Evolutionary conservation across 2,113 vertebrate species (phyloP).

Genomic region (Scytalopus superciliaris): DNA sequence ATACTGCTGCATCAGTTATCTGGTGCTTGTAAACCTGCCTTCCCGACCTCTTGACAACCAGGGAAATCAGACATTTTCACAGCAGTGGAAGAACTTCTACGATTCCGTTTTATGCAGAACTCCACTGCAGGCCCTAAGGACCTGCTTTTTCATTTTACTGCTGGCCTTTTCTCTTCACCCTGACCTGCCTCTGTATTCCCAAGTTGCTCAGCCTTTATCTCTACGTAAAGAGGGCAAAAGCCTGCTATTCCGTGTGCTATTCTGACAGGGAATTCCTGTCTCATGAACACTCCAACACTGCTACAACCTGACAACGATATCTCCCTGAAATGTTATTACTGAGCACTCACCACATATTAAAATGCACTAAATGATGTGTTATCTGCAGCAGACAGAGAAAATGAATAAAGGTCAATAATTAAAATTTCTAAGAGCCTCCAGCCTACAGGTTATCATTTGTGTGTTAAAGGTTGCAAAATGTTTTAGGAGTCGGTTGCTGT

Average conservation of each 20-base stretch:
- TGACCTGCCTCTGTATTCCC: constrained; percentile 64
- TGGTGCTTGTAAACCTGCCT: constrained; percentile 53
- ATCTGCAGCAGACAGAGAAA: constrained; percentile 16
- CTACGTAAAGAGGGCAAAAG: constrained; percentile 20
- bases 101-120: constrained; percentile 50
- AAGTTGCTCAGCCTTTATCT: constrained; percentile 60
- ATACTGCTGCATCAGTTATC: constrained; percentile 21
- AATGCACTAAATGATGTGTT: constrained; percentile 19
- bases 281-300: not conserved
- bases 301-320: not conserved
- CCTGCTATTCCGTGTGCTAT: not conserved
- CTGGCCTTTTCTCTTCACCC: constrained; percentile 59
- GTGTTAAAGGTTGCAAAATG: not conserved
- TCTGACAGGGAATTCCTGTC: constrained; percentile 34
- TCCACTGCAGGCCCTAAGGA: constrained; percentile 57
- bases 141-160: constrained; percentile 69
- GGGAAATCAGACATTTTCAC: constrained; percentile 70
- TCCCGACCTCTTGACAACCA: constrained; percentile 44
- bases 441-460: not conserved
- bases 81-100: not conserved
- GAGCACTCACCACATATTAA: constrained; percentile 34
- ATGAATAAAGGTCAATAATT: not conserved
- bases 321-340: constrained; percentile 26
- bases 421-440: not conserved
- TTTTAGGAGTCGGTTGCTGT: not conserved